Evolutionary conservation across 2,113 vertebrate genomes (phyloP).

Genomic region (Pteronura brasiliensis): DNA sequence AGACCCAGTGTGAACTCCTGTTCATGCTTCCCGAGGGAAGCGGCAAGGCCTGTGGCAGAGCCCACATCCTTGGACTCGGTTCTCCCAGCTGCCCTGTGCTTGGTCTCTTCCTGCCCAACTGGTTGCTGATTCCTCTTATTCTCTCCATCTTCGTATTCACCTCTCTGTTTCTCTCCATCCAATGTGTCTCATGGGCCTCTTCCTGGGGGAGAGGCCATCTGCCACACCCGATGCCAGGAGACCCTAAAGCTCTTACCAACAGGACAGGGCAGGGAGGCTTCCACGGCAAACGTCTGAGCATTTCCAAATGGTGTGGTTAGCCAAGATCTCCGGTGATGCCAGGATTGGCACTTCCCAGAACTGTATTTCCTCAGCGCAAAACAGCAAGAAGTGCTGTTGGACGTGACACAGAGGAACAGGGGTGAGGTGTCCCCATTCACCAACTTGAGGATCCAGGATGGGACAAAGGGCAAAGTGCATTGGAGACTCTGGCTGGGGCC

Average conservation of each 20-base stretch:
- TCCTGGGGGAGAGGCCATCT: not conserved
- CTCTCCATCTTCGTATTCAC: not conserved
- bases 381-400: not conserved
- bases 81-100: not conserved
- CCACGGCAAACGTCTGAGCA: not conserved
- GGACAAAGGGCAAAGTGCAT: not conserved
- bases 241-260: too few species aligned
- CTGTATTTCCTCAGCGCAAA: not conserved
- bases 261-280: not conserved
- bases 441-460: not conserved
- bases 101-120: not conserved
- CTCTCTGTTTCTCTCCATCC: not conserved
- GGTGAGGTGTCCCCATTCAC: not conserved
- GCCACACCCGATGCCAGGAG: not conserved
- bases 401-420: not conserved
- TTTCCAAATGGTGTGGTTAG: not conserved
- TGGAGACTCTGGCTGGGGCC: not conserved
- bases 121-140: not conserved
- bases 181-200: not conserved
- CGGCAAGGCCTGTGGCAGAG: rapidly evolving
- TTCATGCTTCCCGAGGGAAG: not conserved
- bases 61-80: rapidly evolving
- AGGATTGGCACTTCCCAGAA: slow-evolving; percentile 12
- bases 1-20: not conserved
- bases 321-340: slow-evolving; percentile 11